phyloP scores from a whole-genome alignment of 2,113 vertebrate genomes.

The Eclectus roratus region DNA sequence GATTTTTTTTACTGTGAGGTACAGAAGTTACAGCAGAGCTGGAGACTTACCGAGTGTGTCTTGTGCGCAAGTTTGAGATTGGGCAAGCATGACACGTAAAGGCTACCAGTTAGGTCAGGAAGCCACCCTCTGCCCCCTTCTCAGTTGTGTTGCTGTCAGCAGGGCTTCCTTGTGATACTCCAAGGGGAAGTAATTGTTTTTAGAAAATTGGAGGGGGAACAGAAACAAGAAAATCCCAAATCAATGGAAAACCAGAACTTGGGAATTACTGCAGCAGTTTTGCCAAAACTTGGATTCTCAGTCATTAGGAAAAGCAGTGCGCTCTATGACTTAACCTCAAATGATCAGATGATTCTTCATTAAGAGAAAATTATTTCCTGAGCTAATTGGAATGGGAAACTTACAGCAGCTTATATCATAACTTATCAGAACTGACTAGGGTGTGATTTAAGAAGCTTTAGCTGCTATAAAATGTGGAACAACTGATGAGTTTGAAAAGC shows the following conservation, averaged over 20 bases:
- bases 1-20: not conserved
- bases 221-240: not conserved
- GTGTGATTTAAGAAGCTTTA: not conserved
- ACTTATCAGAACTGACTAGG: not conserved
- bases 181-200: not conserved
- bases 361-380: not conserved
- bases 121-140: not conserved
- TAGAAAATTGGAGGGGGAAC: not conserved
- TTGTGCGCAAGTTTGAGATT: not conserved
- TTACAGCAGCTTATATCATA: not conserved
- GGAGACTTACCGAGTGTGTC: not conserved
- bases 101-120: not conserved
- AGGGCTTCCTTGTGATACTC: not conserved
- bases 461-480: not conserved
- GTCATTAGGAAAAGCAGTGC: not conserved
- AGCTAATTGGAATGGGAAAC: not conserved
- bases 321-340: not conserved
- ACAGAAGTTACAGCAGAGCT: not conserved
- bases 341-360: not conserved
- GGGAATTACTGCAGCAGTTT: not conserved
- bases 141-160: not conserved
- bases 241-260: not conserved
- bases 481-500: not conserved
- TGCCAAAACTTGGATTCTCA: not conserved
- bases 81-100: not conserved